These are phyloP conservation scores for Calliscelio sp. DNA, from an alignment of 2,888 invertebrate species.

Conservation along the genomic window DNA sequence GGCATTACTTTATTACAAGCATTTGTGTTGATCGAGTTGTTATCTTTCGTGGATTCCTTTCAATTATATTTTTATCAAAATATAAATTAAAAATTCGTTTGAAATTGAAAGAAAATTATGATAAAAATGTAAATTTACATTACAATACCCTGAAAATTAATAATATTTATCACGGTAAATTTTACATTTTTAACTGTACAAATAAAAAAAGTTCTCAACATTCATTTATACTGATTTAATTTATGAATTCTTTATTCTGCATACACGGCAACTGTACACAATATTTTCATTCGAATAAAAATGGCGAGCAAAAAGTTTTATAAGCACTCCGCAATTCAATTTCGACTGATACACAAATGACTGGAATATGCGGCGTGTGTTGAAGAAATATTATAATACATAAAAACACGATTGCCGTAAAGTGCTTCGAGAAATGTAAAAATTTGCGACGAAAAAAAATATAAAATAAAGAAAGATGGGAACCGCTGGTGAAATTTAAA, in stretches of 20 bases:
- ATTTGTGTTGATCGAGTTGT: slow-evolving; percentile 30
- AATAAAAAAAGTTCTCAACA: no score
- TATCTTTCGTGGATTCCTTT: slow-evolving; percentile 1
- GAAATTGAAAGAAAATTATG: no score
- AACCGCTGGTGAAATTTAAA: slow-evolving; percentile 58
- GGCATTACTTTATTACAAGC: slow-evolving; percentile 36
- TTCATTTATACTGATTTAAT: neutral
- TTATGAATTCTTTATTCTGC: neutral
- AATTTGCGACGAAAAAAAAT: slow-evolving; percentile 40
- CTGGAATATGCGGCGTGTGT: slow-evolving; percentile 22
- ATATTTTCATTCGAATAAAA: neutral
- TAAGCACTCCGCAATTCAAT: slow-evolving; percentile 25
- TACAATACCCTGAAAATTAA: no score
- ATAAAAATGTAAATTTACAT: no score
- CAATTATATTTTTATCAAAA: neutral
- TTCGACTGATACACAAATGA: slow-evolving; percentile 31
- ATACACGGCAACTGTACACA: neutral
- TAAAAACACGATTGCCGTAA: slow-evolving; percentile 48
- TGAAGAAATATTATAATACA: slow-evolving; percentile 51
- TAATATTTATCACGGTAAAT: no score
- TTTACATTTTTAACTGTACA: no score
- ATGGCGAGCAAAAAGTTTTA: neutral
- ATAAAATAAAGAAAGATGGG: neutral
- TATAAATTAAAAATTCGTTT: no score
- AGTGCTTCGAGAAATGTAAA: slow-evolving; percentile 61